Conservation (phyloP, 2,797 vertebrate genomes). For the Margarornis squamiger region DNA sequence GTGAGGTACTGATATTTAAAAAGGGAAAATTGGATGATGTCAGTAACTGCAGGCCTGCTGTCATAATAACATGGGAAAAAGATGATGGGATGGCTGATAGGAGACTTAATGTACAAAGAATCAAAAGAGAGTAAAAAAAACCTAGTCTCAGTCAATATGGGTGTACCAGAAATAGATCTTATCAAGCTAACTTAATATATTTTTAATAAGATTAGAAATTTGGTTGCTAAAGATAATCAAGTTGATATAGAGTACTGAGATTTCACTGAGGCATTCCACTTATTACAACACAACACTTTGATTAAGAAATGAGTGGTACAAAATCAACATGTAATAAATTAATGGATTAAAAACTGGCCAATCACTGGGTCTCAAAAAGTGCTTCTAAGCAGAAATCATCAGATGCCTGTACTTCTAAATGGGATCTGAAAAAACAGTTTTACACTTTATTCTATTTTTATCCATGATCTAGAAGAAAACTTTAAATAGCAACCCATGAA, state of each 20-base stretch:
- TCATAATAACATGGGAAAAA: conserved; percentile 12
- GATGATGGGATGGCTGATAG: conserved; percentile 30
- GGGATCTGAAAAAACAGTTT: neutral
- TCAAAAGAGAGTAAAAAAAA: conserved; percentile 26
- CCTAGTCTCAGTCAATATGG: conserved; percentile 3
- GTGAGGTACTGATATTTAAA: neutral
- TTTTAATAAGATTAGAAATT: conserved; percentile 63
- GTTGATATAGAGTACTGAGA: conserved; percentile 24
- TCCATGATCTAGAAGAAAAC: neutral
- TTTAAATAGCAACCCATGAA: neutral
- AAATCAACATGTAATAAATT: conserved; percentile 33
- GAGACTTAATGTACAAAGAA: conserved; percentile 8
- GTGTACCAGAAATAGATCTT: conserved; percentile 44
- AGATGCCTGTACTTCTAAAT: neutral
- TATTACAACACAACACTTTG: conserved; percentile 29
- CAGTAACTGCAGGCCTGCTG: neutral
- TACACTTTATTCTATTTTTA: neutral
- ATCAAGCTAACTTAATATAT: conserved; percentile 56
- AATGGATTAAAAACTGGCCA: neutral
- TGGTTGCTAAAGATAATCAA: conserved; percentile 42
- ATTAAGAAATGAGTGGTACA: conserved; percentile 21
- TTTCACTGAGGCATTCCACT: conserved; percentile 15
- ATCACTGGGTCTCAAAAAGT: neutral
- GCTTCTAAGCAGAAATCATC: neutral
- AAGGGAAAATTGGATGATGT: neutral